These are phyloP conservation scores for Mimas tiliae DNA, from an alignment of 2,888 invertebrate genomes.

Conservation along the genomic window DNA sequence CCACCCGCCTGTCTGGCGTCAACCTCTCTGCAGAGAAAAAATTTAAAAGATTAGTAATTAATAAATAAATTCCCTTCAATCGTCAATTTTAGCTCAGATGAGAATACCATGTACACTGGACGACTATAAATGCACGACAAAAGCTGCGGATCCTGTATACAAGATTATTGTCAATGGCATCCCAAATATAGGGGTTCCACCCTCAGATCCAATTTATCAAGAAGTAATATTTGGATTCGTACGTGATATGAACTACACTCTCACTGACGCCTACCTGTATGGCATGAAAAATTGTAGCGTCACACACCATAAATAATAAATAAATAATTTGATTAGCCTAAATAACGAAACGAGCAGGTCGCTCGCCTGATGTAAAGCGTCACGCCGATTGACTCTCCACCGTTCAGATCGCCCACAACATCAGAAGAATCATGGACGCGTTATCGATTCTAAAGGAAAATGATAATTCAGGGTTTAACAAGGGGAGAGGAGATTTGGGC, in stretches of 20 bases:
- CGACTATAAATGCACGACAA: constrained; percentile 38
- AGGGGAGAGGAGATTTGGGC: too few relatives aligned
- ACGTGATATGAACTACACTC: constrained; percentile 33
- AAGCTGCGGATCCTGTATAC: constrained; percentile 22
- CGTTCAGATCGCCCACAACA: too few relatives aligned
- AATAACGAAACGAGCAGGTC: not conserved
- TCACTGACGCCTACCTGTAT: constrained; percentile 32
- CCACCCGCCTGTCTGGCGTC: too few relatives aligned
- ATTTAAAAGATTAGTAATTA: too few relatives aligned
- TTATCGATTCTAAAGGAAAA: too few relatives aligned
- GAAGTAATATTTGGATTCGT: constrained; percentile 35
- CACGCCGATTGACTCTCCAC: too few relatives aligned
- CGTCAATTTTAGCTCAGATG: constrained; percentile 30
- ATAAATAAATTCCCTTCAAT: not conserved
- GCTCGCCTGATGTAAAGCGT: too few relatives aligned
- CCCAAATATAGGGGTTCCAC: constrained; percentile 37
- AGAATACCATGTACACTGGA: constrained; percentile 40
- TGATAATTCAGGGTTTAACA: too few relatives aligned
- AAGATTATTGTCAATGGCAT: constrained; percentile 35
- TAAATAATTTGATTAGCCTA: not conserved
- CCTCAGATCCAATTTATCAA: constrained; percentile 47
- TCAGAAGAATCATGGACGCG: too few relatives aligned
- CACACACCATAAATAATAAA: constrained; percentile 32
- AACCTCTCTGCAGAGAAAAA: too few relatives aligned
- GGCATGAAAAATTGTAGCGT: constrained; percentile 39